These are phyloP conservation scores for Cancer borealis DNA, from an alignment of 2,888 invertebrate genomes.

Conservation along the genomic window DNA sequence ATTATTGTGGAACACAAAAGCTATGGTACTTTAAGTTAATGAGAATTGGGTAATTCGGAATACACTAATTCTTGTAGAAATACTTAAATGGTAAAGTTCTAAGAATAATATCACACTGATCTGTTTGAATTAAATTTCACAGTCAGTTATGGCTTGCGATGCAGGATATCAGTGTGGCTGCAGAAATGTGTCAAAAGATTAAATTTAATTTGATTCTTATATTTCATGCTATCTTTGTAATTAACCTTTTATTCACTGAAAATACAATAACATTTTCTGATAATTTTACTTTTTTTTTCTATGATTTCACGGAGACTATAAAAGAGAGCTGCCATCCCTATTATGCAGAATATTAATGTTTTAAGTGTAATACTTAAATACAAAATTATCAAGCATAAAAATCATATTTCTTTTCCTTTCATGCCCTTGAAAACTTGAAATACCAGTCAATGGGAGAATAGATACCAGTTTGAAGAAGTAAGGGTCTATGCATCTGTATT, in stretches of 20 bases:
- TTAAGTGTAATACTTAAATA: neutral
- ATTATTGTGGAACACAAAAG: neutral
- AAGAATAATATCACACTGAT: constrained; percentile 11
- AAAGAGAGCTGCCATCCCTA: neutral
- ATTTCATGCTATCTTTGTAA: neutral
- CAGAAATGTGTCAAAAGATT: neutral
- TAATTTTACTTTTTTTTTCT: neutral
- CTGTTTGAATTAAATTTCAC: neutral
- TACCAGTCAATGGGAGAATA: neutral
- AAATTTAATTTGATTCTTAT: neutral
- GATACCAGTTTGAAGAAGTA: neutral
- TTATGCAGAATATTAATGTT: neutral
- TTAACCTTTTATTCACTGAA: neutral
- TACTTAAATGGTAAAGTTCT: neutral
- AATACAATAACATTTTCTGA: neutral
- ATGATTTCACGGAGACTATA: neutral
- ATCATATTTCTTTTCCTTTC: neutral
- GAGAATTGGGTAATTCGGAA: neutral
- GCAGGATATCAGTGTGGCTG: neutral
- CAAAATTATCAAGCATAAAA: too few relatives aligned
- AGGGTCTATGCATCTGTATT: neutral
- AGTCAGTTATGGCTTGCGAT: neutral
- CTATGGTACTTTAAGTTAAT: neutral
- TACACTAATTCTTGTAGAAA: neutral
- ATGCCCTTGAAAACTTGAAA: neutral